Percentiles rank a stretch among this genome's conserved stretches.
These are phyloP conservation scores for Mythimna ferrago DNA, from an alignment of 2,888 invertebrate species.

Conservation along the genomic window DNA sequence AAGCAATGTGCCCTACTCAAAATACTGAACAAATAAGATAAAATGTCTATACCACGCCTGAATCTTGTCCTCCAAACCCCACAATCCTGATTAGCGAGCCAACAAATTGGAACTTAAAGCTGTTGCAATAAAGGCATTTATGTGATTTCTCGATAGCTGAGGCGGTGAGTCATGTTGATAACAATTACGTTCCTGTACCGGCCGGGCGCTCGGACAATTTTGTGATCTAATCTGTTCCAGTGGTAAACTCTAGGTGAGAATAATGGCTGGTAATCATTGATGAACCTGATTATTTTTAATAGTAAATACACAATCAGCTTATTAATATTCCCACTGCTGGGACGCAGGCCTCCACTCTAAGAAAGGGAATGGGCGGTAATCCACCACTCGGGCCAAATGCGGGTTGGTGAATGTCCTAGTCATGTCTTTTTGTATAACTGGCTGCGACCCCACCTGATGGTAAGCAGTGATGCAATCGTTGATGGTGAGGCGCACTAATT, in stretches of 20 bases:
- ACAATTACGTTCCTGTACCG: conserved; percentile 49
- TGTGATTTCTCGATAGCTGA: conserved; percentile 60
- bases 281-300: neutral
- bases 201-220: conserved; percentile 20
- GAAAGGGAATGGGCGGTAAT: no score
- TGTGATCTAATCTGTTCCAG: conserved; percentile 49
- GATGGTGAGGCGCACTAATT: no score
- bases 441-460: no score
- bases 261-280: neutral
- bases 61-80: conserved; percentile 20
- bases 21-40: no score
- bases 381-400: no score
- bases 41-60: neutral
- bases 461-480: no score
- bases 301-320: no score
- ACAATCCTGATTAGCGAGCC: conserved; percentile 58
- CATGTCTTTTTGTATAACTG: no score
- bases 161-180: conserved; percentile 61
- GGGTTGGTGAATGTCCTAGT: no score
- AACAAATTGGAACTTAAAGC: conserved; percentile 68
- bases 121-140: conserved; percentile 67
- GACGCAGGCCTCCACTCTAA: no score
- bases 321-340: no score
- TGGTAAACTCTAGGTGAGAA: neutral
- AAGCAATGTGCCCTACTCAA: no score